phyloP scores from a whole-genome alignment of 2,888 invertebrate species.

The Dicyrtoma fusca region DNA sequence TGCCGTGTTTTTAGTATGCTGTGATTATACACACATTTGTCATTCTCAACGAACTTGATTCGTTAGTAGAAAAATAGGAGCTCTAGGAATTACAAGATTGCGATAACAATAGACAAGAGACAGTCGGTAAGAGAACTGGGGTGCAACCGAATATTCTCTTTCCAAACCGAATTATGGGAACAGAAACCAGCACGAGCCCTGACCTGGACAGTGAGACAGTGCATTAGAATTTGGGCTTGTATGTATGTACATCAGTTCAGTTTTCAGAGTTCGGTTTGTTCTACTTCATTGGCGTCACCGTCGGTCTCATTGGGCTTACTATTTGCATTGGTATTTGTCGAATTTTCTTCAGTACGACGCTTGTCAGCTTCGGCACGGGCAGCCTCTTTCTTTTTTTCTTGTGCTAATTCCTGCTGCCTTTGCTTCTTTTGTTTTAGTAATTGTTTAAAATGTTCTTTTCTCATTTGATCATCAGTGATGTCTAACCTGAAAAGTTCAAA shows the following conservation, averaged over 20 bases:
- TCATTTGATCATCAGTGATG: conserved; percentile 55
- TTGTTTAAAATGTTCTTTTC: conserved; percentile 55
- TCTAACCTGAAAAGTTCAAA: conserved; percentile 40
- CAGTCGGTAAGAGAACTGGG: too few species aligned
- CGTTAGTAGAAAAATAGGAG: too few species aligned
- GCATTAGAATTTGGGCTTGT: neutral
- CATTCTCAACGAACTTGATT: too few species aligned
- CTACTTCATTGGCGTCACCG: conserved; percentile 18
- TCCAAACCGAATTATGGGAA: too few species aligned
- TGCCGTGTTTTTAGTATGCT: too few species aligned
- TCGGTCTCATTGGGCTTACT: neutral
- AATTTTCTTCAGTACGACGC: neutral
- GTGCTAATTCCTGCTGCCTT: conserved; percentile 37
- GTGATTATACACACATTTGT: too few species aligned
- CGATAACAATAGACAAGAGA: too few species aligned
- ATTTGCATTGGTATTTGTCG: conserved; percentile 1
- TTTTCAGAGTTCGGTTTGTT: conserved; percentile 34
- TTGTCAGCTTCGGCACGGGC: conserved; percentile 20
- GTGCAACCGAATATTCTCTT: too few species aligned
- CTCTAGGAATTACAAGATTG: too few species aligned
- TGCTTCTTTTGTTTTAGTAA: conserved; percentile 50
- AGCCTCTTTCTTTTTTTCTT: conserved; percentile 28
- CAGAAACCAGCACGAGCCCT: too few species aligned
- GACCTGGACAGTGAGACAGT: too few species aligned
- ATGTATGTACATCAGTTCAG: too few species aligned